phyloP scores from a whole-genome alignment of 1,140 invertebrate species.

The Rhagoletis pomonella region DNA sequence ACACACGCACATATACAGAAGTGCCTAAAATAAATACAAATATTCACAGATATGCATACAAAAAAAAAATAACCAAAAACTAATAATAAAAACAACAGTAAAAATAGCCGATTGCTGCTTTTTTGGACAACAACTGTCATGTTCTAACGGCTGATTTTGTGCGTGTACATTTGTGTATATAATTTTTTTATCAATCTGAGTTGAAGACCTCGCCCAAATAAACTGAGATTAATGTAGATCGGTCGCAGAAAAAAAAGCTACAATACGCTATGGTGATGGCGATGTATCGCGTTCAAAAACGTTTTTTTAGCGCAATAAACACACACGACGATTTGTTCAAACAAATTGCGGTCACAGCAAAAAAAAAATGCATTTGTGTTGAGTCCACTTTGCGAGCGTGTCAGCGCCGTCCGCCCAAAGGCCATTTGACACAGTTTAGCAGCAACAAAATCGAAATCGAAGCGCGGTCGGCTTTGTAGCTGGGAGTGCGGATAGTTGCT shows the following conservation, averaged over 20 bases:
- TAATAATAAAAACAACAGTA: not conserved
- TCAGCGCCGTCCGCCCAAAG: not conserved
- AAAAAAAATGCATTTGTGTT: not conserved
- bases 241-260: not conserved
- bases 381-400: slow-evolving; percentile 19
- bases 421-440: slow-evolving; percentile 9
- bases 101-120: not conserved
- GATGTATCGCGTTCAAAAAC: slow-evolving; percentile 16
- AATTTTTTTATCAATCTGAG: slow-evolving; percentile 41
- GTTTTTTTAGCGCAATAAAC: slow-evolving; percentile 12
- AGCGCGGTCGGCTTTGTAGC: not conserved
- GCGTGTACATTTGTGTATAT: not conserved
- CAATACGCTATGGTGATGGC: slow-evolving; percentile 3
- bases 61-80: not conserved
- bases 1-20: not conserved
- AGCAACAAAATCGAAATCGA: not conserved
- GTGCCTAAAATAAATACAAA: not conserved
- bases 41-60: not conserved
- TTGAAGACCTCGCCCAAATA: slow-evolving; percentile 45
- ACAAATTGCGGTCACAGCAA: not conserved
- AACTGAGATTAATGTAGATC: slow-evolving; percentile 41
- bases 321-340: slow-evolving; percentile 23
- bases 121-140: not conserved
- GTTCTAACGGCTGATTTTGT: slow-evolving; percentile 1
- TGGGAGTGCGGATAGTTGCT: not conserved